Evolutionary conservation across 2,888 invertebrate species (phyloP).

Genomic region (Stenoptilia bipunctidactyla): DNA sequence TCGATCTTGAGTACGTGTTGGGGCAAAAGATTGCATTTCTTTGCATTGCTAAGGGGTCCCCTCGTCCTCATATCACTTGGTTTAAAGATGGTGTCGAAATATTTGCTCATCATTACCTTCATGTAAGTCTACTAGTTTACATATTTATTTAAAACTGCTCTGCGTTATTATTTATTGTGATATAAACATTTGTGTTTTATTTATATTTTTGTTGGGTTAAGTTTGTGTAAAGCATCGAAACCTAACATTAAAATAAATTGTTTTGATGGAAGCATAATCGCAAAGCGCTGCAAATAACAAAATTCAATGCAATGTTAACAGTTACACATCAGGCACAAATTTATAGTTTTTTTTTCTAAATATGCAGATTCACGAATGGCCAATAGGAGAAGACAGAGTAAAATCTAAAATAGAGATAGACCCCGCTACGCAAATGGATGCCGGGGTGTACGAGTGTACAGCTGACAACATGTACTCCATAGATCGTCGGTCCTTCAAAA

Average conservation of each 20-base stretch:
- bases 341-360: too few species aligned
- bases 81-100: constrained; percentile 95
- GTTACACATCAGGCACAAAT: too few species aligned
- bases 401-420: constrained; percentile 96
- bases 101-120: constrained; percentile 88
- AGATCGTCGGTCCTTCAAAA: constrained; percentile 91
- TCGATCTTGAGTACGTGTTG: constrained; percentile 92
- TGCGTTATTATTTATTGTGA: background rate
- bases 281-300: too few species aligned
- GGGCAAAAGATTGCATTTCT: constrained; percentile 95
- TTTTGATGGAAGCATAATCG: too few species aligned
- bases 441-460: constrained; percentile 94
- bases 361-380: constrained; percentile 92
- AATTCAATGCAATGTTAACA: too few species aligned
- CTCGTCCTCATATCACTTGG: constrained; percentile 94
- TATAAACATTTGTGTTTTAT: too few species aligned
- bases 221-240: too few species aligned
- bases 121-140: constrained; percentile 83
- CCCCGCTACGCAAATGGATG: constrained; percentile 96
- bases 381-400: constrained; percentile 82
- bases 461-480: constrained; percentile 95
- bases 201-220: too few species aligned
- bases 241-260: too few species aligned
- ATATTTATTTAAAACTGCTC: background rate
- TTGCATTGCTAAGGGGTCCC: constrained; percentile 91